Evolutionary conservation across 1,140 invertebrate species (phyloP).

Genomic region (Eupeodes corollae): DNA sequence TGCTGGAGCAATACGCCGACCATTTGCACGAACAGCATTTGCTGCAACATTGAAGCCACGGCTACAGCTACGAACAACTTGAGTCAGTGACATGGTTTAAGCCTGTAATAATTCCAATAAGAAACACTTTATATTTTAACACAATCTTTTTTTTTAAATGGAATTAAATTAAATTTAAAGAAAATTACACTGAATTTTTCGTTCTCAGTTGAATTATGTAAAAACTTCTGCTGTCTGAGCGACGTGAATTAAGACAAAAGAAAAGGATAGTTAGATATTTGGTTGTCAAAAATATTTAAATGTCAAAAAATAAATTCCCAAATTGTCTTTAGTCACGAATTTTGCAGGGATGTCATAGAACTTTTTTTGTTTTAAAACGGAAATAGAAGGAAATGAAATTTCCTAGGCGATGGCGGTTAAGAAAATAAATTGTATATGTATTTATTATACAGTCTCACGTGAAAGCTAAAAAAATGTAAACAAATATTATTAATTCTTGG

Average conservation of each 20-base stretch:
- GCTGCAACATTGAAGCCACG: constrained; percentile 21
- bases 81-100: constrained; percentile 26
- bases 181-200: constrained; percentile 1
- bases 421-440: no score
- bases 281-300: no score
- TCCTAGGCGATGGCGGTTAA: no score
- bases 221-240: constrained; percentile 9
- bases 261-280: neutral
- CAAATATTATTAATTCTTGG: no score
- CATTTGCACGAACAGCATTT: constrained; percentile 15
- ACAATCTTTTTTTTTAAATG: neutral
- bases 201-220: constrained; percentile 11
- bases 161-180: neutral
- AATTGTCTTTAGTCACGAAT: neutral
- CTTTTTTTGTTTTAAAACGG: no score
- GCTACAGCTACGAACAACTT: constrained; percentile 31
- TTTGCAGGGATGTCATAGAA: neutral
- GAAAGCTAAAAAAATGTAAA: no score
- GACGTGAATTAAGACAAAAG: constrained; percentile 2
- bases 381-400: no score
- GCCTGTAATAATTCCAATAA: neutral
- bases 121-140: neutral
- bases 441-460: no score
- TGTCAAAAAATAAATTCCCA: constrained; percentile 5
- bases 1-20: no score